phyloP scores from a whole-genome alignment of 1,140 invertebrate species.

The Harlomillsia oculata region DNA sequence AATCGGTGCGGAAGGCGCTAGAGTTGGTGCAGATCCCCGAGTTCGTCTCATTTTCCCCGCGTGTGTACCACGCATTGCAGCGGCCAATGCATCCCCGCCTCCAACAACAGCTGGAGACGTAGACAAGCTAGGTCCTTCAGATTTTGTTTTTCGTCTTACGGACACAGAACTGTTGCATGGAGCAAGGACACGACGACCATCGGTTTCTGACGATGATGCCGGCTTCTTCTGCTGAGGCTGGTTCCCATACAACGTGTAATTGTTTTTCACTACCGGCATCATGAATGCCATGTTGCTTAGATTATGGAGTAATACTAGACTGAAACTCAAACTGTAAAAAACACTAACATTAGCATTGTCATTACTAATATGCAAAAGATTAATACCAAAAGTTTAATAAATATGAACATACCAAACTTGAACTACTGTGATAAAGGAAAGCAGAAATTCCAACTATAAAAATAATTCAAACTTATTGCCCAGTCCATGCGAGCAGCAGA shows the following conservation, averaged over 20 bases:
- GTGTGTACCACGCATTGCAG: background rate
- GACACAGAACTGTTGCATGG: background rate
- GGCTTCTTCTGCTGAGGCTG: constrained; percentile 1
- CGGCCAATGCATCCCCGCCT: background rate
- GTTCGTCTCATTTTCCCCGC: constrained; percentile 13
- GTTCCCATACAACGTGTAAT: constrained; percentile 21
- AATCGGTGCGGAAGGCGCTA: constrained; percentile 19
- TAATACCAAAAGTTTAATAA: too few relatives aligned
- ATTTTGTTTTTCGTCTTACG: constrained; percentile 12
- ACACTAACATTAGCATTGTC: background rate
- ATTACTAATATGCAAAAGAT: too few relatives aligned
- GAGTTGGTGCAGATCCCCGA: constrained; percentile 22
- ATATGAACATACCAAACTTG: too few relatives aligned
- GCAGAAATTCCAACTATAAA: too few relatives aligned
- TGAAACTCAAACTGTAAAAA: background rate
- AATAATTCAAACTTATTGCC: too few relatives aligned
- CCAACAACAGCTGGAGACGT: constrained; percentile 21
- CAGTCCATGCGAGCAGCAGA: too few relatives aligned
- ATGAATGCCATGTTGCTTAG: constrained; percentile 29
- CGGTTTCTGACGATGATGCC: constrained; percentile 5
- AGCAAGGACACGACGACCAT: background rate
- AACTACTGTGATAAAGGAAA: too few relatives aligned
- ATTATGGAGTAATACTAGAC: background rate
- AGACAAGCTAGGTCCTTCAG: constrained; percentile 23
- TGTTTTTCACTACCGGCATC: constrained; percentile 33